Evolutionary conservation across 2,888 invertebrate species (phyloP), one percentile per base, ranked within the genome.

Genomic region (Rhagophthalmus giganteus): DNA sequence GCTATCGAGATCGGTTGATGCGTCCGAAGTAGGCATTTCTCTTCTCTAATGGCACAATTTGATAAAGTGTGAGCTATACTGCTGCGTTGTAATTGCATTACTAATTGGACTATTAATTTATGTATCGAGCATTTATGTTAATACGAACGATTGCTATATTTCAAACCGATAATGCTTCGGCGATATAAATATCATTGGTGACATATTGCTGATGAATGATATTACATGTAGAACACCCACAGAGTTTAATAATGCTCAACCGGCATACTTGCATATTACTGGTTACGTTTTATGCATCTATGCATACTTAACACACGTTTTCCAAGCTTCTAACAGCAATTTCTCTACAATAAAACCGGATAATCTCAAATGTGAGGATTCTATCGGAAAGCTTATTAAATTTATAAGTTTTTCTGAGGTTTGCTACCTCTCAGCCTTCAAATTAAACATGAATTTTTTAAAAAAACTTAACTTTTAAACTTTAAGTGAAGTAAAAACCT

Each of bases 51-150:
- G 68, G 67, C 65, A 68, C 67, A 68, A 67, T 69, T 45, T 66
- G 66, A 69, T 69, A 64, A 66, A 67, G 57, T 61, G 64, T 65
- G 61, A 60, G 67, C 54, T 61, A 60, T 54, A 67, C 69, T 60
- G 63, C 68, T 52, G 68, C 34, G 68, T 61, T 65, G 65, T 71
- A 70, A 71, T 71, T 70, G 69, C 70, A 66, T 67, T 60, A 65
- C 67, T 71, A 71, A 71, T 71, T 70, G 70, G 67, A 65, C 62
- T 59, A 62, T 64, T 68, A 67, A 71, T 70, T 71, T 71, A 71
- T 69, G 68, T 64, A 66, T 66, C 60, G 61, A 46, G 60, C 67
- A 57, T 65, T 67, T 60, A 63, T 61, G 64, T 57, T 62, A 59
- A 59, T 63, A 66, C 62, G 68, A 66, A 70, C 68, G 70, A 67